A percentile compares a stretch with the other conserved stretches of the same genome.
Evolutionary conservation across 2,888 invertebrate species (phyloP).

Genomic region (Onthophagus sagittarius): DNA sequence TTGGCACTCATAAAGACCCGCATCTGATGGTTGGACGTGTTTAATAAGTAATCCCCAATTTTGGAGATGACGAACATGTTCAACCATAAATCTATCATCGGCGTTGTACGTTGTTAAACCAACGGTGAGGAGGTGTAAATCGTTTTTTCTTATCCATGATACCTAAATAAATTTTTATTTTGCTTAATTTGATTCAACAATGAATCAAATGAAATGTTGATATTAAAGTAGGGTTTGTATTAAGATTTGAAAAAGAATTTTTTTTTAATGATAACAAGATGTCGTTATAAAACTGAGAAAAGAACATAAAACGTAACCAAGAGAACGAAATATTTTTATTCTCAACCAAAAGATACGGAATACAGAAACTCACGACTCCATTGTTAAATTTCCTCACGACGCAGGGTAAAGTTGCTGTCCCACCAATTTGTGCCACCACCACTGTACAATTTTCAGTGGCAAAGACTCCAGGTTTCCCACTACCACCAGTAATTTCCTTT

Average conservation of each 20-base stretch:
- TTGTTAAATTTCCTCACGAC: constrained; percentile 52
- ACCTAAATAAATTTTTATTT: constrained; percentile 45
- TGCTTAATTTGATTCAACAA: too few relatives aligned
- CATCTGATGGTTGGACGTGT: constrained; percentile 67
- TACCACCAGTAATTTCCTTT: constrained; percentile 30
- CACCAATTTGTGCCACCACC: constrained; percentile 52
- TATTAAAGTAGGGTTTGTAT: too few relatives aligned
- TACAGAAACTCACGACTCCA: constrained; percentile 49
- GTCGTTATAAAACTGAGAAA: neutral
- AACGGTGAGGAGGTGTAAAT: constrained; percentile 66
- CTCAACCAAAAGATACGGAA: neutral
- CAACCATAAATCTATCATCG: constrained; percentile 63
- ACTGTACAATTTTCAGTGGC: constrained; percentile 53
- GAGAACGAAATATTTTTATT: neutral
- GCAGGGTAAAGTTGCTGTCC: constrained; percentile 53
- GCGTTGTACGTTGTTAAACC: constrained; percentile 66
- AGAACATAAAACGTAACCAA: neutral
- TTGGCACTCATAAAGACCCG: constrained; percentile 75
- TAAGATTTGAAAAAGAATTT: too few relatives aligned
- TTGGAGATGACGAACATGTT: constrained; percentile 59
- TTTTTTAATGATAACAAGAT: neutral
- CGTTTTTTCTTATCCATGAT: constrained; percentile 69
- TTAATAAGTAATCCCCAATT: constrained; percentile 65
- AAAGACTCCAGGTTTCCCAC: constrained; percentile 42
- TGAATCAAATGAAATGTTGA: too few relatives aligned